Base-by-base conservation (phyloP, 2,888 invertebrate genomes). In the Drosophila buzzatii region DNA sequence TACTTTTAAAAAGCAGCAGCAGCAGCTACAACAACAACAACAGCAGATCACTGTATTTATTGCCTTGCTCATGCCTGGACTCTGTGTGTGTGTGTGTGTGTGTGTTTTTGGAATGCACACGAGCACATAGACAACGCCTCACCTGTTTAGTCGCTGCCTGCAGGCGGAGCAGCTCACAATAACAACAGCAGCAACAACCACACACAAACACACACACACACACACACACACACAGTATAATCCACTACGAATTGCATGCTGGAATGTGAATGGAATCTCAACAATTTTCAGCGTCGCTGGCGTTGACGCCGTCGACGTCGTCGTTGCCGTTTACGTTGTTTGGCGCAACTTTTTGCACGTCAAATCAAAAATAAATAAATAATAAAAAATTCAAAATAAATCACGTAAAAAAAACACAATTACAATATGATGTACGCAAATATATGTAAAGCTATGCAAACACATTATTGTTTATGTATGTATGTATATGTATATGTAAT, bases 241-340 rank as follows among this genome's bases (percentile, higher is more conserved):
- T 83, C 85, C 87, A 91, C 81, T 85, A 77, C 81, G 84, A 89
- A 91, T 91, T 92, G 91, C 92, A 91, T 91, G 92, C 86, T 91
- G 91, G 92, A 92, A 91, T 91, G 92, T 91, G 91, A 92, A 92
- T 91, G 91, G 91, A 92, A 91, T 92, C 91, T 80, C 73, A 92
- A 89, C 76, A 85, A 91, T 91, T 92, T 92, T 89, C 82, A 85
- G 79, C 91, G 88, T 90, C 89, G 90, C 85, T 85, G 90, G 82
- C 85, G 85, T 77, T 88, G 85, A 89, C 90, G 89, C 88, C 89
- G 87, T 70, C 56, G 64, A 33, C 68, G 63, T 64, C 47, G 63
- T 12, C 51, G 61, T 16, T 49, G 65, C 57, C 49, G 70, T 73
- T 69, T 81, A 70, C 70, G 81, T 75, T 65, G 73, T 63, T 68